These are phyloP conservation scores for Mayetiola destructor DNA, from an alignment of 2,888 invertebrate genomes.

Conservation along the genomic window DNA sequence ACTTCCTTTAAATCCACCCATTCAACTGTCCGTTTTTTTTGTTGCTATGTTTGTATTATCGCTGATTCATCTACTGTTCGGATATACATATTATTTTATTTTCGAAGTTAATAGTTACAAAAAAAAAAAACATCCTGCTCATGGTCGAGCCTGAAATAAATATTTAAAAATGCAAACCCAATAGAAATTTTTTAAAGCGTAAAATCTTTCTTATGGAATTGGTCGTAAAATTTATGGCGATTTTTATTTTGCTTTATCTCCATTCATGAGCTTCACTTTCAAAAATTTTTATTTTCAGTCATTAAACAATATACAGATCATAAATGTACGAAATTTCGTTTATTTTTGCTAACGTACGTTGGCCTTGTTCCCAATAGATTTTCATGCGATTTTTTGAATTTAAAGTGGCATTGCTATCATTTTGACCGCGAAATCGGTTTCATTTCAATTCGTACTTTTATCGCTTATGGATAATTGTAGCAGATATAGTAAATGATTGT, in stretches of 20 bases:
- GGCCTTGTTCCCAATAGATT: too few species aligned
- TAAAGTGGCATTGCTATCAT: too few species aligned
- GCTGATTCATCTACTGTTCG: not conserved
- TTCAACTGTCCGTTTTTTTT: not conserved
- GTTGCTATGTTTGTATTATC: not conserved
- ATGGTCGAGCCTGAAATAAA: too few species aligned
- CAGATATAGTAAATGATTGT: too few species aligned
- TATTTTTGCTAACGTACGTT: too few species aligned
- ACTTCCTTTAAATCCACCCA: not conserved
- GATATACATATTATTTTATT: too few species aligned
- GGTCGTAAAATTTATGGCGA: slow-evolving; percentile 3
- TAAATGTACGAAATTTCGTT: too few species aligned
- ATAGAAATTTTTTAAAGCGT: not conserved
- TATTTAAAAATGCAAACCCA: not conserved
- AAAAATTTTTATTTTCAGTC: not conserved
- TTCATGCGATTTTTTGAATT: too few species aligned
- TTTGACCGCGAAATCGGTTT: too few species aligned
- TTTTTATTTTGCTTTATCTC: slow-evolving; percentile 2
- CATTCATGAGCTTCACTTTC: not conserved
- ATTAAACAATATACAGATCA: not conserved
- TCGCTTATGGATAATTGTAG: not conserved
- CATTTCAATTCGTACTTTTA: too few species aligned
- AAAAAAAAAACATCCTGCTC: too few species aligned
- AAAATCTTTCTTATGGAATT: not conserved
- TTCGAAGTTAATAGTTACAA: too few species aligned